Base-by-base conservation (phyloP, 1,140 invertebrate genomes). In the Hypsibius dujardini region DNA sequence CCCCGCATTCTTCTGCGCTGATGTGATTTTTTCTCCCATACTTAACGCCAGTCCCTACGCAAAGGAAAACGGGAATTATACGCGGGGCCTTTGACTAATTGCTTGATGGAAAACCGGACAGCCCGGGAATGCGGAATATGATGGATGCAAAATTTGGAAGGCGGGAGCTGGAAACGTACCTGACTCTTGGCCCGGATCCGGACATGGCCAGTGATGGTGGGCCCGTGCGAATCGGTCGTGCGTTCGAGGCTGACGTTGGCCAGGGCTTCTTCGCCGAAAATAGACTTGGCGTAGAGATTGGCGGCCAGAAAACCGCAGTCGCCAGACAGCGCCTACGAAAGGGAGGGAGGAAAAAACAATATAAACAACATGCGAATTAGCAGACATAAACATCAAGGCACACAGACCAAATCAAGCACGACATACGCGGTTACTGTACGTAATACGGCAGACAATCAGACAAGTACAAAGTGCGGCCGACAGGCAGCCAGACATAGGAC, bases 271-370 rank as follows among this genome's bases (percentile, higher is more conserved):
- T 99, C 95, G 1, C 96, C 96, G 81, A 98, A 99, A 77, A 98
- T 98, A 1, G 94, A 97, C 70, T 92, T 88, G 50, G 95, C 95
- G 82, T 98, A 98, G 84, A 98, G 87, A 78, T 98, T 99, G 47
- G 95, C 96, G 50, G 95, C 95, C 90, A 99, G 92, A 80, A 98
- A 98, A 15, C 94, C 93, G 80, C 95, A 98, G 76, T 97, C 90
- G 0, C 95, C 95, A 3, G 87, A 88, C 47, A 97, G 79, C 40
- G 93, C 92, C 87, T 88, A 76, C 3, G 78, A 74, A 76, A 70
- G 72, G 28, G 28, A 28, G 28, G 28, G 28, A 28, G 28, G 28
- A 28, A 28, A n/a, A 28, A 28, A 28, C 28, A 28, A 28, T 28
- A 28, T 28, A 28, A 28, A 28, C 28, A 28, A 28, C 28, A 28